Base-by-base conservation (phyloP, 2,797 vertebrate species). In the Podarcis lilfordi region DNA sequence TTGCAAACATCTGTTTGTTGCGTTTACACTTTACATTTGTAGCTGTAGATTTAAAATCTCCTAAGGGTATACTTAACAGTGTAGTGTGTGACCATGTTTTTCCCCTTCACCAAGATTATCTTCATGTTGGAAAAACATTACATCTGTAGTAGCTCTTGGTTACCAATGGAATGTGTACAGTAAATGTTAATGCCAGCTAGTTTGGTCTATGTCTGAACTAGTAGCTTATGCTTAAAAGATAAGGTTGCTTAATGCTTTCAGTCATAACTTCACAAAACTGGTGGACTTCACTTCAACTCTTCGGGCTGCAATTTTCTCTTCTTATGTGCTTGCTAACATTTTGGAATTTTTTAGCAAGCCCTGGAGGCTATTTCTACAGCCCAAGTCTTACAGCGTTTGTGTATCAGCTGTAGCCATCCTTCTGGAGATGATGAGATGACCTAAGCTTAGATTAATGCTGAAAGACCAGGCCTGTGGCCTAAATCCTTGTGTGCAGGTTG, bases 141-240 rank as follows among this genome's bases (percentile, higher is more conserved):
- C 32, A 7, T 27, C 4, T 13, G 13, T 19, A 80, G n/a, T 68
- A 69, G 9, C 50, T 79, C 45, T 80, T 55, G n/a, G 45, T 11
- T 61, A 59, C 45, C 66, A 55, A 59, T 72, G 66, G 77, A 32
- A 86, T 86, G 84, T 64, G 4, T 66, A 78, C 21, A 78, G 35
- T 68, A 86, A 64, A 77, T 4, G 17, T 77, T 71, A 86, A 69
- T 35, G 40, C n/a, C 43, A 72, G 21, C 35, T 29, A 29, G 13
- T 40, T 78, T 76, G 35, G 77, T 27, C 23, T 37, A n/a, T 55
- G n/a, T 72, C 78, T 86, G 78, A 80, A 80, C 32, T 71, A 59
- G 66, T 72, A 59, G 13, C 25, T 86, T 74, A 80, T n/a, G 50
- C 32, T 55, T 77, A 15, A 80, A 86, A 86, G 78, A 61, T 74